Base-by-base conservation (phyloP, 2,113 vertebrate species). In the Lipotes vexillifer region DNA sequence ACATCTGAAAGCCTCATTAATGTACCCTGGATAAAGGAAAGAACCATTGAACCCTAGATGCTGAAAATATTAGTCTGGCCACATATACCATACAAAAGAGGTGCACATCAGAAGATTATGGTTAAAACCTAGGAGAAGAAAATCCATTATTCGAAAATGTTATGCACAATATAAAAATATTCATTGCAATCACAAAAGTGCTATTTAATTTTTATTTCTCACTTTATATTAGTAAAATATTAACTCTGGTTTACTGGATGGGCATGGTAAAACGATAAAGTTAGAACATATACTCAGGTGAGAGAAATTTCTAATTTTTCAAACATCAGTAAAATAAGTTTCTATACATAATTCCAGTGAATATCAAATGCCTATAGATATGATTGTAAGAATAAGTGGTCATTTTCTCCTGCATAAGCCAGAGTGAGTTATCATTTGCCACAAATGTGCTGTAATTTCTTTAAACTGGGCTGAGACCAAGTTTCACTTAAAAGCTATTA, bases 111-210 rank as follows among this genome's bases (percentile, higher is more conserved):
- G 63, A 90, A 9, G 27, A 87, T 75, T 82, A 41, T 59, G 21
- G 23, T 69, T 46, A 75, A 65, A 87, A 90, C 13, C 4, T n/a
- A 95, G 41, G 0, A n/a, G 31, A 33, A 89, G 15, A 91, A 93
- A 83, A 85, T 74, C 20, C 41, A 61, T 63, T 71, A 29, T 80
- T 88, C 65, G 57, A 88, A 93, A 88, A 55, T 89, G 25, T 75
- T 93, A 71, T 86, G 44, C 4, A 92, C 31, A 83, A 71, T 84
- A 84, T 91, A 63, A 89, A 95, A 93, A 59, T 93, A 69, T 78
- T 88, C 29, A 84, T 92, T 63, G 68, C 21, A 93, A 61, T 82
- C 57, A 93, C 49, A 82, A 20, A 93, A 68, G 6, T 57, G 77
- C 52, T 31, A 90, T 38, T 92, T 81, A 69, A 31, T 4, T 84